A percentile compares a stretch with the other conserved stretches of the same genome.
phyloP scores from a whole-genome alignment of 2,113 vertebrate genomes.

The Cisticola juncidis region DNA sequence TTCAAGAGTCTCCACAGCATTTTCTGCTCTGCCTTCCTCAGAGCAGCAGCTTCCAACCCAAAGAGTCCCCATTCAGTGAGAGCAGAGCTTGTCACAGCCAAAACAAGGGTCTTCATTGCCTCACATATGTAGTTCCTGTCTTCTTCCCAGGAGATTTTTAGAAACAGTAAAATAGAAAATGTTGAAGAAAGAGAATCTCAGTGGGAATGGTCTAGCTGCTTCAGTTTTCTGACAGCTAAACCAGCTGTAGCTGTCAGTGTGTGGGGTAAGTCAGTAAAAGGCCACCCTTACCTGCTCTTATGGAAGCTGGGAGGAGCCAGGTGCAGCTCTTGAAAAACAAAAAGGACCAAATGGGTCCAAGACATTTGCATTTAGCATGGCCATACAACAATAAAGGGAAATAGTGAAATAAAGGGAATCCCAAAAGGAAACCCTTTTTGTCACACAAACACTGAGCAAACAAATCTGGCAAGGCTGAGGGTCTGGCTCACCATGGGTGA shows the following conservation, averaged over 20 bases:
- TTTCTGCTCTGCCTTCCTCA: neutral
- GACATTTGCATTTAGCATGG: neutral
- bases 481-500: neutral
- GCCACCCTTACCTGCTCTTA: fast-evolving
- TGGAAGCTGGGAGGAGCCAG: neutral
- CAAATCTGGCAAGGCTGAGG: neutral
- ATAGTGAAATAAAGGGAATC: neutral
- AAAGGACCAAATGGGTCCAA: neutral
- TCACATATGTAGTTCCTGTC: neutral
- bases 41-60: neutral
- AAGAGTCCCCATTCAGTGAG: neutral
- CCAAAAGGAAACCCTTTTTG: neutral
- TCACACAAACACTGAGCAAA: neutral
- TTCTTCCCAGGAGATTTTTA: neutral
- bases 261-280: neutral
- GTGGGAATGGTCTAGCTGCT: neutral
- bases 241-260: neutral
- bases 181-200: neutral
- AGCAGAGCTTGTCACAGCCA: neutral
- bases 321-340: neutral
- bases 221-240: neutral
- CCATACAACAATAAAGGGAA: neutral
- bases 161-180: neutral
- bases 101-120: neutral
- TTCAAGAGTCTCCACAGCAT: neutral